Evolutionary conservation across 2,113 vertebrate genomes (phyloP).

Genomic region (Mormyrus iriodes): DNA sequence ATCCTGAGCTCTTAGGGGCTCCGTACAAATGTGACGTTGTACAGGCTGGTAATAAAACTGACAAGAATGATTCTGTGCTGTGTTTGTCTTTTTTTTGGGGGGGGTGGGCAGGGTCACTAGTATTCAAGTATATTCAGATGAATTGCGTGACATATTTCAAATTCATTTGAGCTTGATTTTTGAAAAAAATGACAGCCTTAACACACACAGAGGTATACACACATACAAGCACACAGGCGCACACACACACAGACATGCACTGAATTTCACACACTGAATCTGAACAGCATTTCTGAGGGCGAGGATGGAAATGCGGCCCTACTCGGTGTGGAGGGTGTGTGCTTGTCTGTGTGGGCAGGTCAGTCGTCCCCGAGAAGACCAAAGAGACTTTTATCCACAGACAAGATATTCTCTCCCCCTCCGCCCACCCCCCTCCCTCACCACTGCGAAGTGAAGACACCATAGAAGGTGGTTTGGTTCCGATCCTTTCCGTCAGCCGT

Average conservation of each 20-base stretch:
- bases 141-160: no score
- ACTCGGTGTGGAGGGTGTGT: neutral
- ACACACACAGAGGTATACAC: neutral
- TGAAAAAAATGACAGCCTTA: no score
- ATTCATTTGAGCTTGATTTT: no score
- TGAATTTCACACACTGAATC: neutral
- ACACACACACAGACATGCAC: neutral
- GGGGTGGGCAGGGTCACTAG: no score
- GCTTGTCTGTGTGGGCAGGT: neutral
- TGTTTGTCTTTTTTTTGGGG: no score
- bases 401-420: neutral
- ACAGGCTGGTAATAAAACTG: no score
- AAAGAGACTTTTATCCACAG: neutral
- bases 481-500: constrained; percentile 68
- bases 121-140: no score
- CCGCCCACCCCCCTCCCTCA: constrained; percentile 41
- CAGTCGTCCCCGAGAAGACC: neutral
- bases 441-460: constrained; percentile 94
- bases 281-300: neutral
- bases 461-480: constrained; percentile 78
- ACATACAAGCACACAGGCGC: neutral
- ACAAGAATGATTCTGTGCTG: no score
- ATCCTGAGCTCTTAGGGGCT: no score
- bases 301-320: neutral
- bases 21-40: no score